Base-by-base conservation (phyloP, 92 coral and sea anemone genomes). In the Phenganax stokvisi region DNA sequence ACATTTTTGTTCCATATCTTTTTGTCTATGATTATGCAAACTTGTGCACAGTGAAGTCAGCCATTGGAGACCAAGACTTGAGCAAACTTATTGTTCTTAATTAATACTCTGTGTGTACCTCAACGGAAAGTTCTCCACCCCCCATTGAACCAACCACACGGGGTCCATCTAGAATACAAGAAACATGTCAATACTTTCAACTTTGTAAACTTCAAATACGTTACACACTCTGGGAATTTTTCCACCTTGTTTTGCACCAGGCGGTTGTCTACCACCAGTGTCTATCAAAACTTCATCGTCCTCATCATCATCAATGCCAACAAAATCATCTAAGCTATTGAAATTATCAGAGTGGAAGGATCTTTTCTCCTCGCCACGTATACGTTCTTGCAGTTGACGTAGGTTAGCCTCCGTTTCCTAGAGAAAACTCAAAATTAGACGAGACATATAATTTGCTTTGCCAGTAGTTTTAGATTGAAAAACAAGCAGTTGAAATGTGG, bases 91-190 rank as follows among this genome's bases (percentile, higher is more conserved):
- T 37, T 37, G 47, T 37, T 2, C 47, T 37, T 5, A 37, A 37
- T 5, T 37, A 37, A 37, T 37, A 37, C 47, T 37, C 47, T 1
- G 5, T 37, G 47, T 78, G 47, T 78, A 87, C 87, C 87, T 87
- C 92, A 47, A 72, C 83, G 4, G 82, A 80, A 54, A 84, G 58
- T 8, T 80, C 57, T 10, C 83, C 91, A 12, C 91, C 97, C 15
- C 93, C 89, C 97, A 91, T 94, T 51, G 97, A 92, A 66, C 98
- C 98, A 86, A 94, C 87, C 52, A 94, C 89, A 12, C 92, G 90
- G 37, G 92, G 89, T 57, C 89, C 96, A 54, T 86, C 97, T 87
- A 72, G 31, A 72, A 44, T 1, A 61, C 11, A 12, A 37, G 12
- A 80, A 27, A 8, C 17, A 8, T 31, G 56, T 20, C 30, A 65